Percentiles rank a stretch among this genome's conserved stretches.
These are phyloP conservation scores for Vidua macroura DNA, from an alignment of 2,113 vertebrate genomes.

Conservation along the genomic window DNA sequence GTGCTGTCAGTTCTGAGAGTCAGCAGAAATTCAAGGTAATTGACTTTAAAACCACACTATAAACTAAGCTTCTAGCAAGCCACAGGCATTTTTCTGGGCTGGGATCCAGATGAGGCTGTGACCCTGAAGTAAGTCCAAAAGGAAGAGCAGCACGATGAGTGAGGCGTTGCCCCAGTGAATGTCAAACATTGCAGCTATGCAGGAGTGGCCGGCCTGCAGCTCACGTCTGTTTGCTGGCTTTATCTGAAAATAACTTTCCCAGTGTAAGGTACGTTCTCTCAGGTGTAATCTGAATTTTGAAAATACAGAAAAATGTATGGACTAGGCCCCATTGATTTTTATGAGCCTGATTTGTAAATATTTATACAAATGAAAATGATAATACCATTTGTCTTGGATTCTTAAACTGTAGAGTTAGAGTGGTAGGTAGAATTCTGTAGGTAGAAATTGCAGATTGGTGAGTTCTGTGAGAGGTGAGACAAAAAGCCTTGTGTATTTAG, in stretches of 20 bases:
- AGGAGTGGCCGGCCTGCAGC: not conserved
- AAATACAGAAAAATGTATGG: not conserved
- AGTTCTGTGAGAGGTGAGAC: not conserved
- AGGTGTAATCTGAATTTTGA: not conserved
- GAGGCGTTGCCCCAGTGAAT: not conserved
- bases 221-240: not conserved
- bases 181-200: not conserved
- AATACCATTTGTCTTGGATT: not conserved
- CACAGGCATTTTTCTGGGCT: not conserved
- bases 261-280: not conserved
- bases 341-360: not conserved
- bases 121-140: not conserved
- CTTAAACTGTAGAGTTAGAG: not conserved
- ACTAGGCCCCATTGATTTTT: not conserved
- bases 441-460: not conserved
- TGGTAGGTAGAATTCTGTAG: not conserved
- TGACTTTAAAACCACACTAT: not conserved
- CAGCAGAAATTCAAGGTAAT: not conserved
- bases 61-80: not conserved
- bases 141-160: not conserved
- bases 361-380: accelerated
- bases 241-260: not conserved
- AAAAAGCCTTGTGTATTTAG: not conserved
- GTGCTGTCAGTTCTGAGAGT: not conserved
- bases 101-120: not conserved